Conservation (phyloP, 92 coral and sea anemone genomes). For the Palythoa caribaeorum region DNA sequence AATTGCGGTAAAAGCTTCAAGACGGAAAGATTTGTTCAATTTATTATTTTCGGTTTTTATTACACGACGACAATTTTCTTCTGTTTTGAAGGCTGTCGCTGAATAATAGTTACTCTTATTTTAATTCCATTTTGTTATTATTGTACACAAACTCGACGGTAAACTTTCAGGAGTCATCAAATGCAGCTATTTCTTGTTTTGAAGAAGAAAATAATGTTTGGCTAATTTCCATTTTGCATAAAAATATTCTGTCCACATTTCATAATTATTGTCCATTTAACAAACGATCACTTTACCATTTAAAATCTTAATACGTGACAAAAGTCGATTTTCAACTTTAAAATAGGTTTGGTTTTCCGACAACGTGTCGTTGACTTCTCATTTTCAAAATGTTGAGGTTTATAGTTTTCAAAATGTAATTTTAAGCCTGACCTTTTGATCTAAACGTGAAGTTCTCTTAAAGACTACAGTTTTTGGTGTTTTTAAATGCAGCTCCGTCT, state of each 20-base stretch:
- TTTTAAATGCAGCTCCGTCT: conserved; percentile 47
- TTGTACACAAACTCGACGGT: conserved; percentile 30
- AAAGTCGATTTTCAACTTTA: conserved; percentile 44
- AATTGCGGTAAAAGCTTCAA: too few relatives aligned
- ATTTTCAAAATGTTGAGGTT: conserved; percentile 29
- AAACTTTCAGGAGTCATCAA: conserved; percentile 49
- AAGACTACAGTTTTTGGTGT: conserved; percentile 25
- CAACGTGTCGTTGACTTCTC: conserved; percentile 38
- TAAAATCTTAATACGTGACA: conserved; percentile 55
- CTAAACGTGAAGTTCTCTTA: conserved; percentile 23
- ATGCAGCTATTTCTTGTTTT: conserved; percentile 56
- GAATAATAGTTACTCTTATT: conserved; percentile 35
- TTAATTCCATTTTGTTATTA: conserved; percentile 33
- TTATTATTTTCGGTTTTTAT: background rate
- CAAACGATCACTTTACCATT: conserved; percentile 63
- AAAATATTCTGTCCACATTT: conserved; percentile 51
- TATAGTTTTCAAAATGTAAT: conserved; percentile 25
- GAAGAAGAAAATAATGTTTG: conserved; percentile 47
- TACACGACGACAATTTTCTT: background rate
- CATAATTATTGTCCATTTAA: conserved; percentile 76
- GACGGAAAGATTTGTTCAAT: too few relatives aligned
- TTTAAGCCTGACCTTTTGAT: conserved; percentile 35
- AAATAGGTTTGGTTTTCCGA: conserved; percentile 33
- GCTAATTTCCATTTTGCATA: conserved; percentile 57
- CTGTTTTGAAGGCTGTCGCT: conserved; percentile 21